Conservation (phyloP, 2,797 vertebrate species). For the Hemibagrus guttatus region DNA sequence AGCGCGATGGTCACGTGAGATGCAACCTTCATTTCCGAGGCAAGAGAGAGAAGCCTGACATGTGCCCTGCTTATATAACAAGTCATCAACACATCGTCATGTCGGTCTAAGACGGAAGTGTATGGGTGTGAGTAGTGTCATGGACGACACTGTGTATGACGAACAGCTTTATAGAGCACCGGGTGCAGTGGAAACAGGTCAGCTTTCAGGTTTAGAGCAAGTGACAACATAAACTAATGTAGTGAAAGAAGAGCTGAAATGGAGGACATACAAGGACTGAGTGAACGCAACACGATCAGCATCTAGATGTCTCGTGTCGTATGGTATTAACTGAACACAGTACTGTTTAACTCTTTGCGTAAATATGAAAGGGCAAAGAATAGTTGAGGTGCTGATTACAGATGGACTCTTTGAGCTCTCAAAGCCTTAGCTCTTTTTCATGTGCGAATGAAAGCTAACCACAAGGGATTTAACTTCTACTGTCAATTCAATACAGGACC, state of each 20-base stretch:
- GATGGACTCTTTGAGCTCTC: constrained; percentile 46
- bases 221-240: constrained; percentile 20
- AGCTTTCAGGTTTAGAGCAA: constrained; percentile 31
- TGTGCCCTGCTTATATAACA: constrained; percentile 59
- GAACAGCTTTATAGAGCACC: constrained; percentile 1
- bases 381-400: constrained; percentile 35
- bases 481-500: constrained; percentile 43
- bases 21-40: constrained; percentile 18
- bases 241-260: constrained; percentile 13
- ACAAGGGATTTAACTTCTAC: constrained; percentile 40
- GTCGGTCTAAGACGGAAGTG: constrained; percentile 44
- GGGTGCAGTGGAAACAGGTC: constrained; percentile 19
- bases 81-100: constrained; percentile 58
- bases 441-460: constrained; percentile 41
- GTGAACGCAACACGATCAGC: constrained; percentile 8
- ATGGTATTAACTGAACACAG: constrained; percentile 15
- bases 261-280: not conserved
- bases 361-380: constrained; percentile 5
- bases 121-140: constrained; percentile 33
- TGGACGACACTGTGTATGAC: constrained; percentile 26
- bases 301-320: constrained; percentile 8
- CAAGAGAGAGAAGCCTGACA: constrained; percentile 35
- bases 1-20: constrained; percentile 61
- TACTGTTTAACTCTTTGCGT: not conserved
- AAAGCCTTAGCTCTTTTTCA: constrained; percentile 48